Conservation (phyloP, 64 coral and sea anemone species). For the Montipora capricornis region DNA sequence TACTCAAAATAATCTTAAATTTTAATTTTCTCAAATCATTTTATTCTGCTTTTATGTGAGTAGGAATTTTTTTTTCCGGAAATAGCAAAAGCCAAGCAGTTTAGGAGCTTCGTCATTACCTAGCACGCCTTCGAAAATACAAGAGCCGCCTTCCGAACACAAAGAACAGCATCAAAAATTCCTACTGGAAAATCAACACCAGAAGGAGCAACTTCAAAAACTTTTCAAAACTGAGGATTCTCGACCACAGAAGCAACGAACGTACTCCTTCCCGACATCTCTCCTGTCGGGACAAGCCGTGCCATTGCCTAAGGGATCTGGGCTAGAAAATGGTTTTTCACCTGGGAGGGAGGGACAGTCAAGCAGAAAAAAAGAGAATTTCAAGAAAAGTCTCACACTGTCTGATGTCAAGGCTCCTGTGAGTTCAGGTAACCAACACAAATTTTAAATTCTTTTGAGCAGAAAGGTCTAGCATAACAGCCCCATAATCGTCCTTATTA, state of each 20-base stretch:
- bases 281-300: background rate
- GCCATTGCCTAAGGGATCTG: background rate
- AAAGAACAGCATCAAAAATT: slow-evolving; percentile 48
- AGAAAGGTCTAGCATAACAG: too few species aligned
- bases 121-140: background rate
- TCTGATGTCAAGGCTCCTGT: slow-evolving; percentile 18
- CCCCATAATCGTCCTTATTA: too few species aligned
- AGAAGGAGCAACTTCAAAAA: slow-evolving; percentile 31
- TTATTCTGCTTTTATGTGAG: too few species aligned
- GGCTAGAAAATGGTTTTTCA: slow-evolving; percentile 10
- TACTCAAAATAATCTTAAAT: too few species aligned
- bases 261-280: slow-evolving; percentile 29
- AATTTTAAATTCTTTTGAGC: too few species aligned
- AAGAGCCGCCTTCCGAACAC: slow-evolving; percentile 18
- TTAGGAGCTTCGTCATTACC: background rate
- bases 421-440: background rate
- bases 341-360: background rate
- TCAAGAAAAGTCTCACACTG: slow-evolving; percentile 1
- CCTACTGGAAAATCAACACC: slow-evolving; percentile 58
- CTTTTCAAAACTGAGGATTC: slow-evolving; percentile 15
- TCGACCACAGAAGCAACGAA: slow-evolving; percentile 6
- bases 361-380: background rate
- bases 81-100: slow-evolving; percentile 9
- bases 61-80: background rate
- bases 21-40: background rate